phyloP scores from a whole-genome alignment of 2,888 invertebrate species.

The Thymelicus acteon region DNA sequence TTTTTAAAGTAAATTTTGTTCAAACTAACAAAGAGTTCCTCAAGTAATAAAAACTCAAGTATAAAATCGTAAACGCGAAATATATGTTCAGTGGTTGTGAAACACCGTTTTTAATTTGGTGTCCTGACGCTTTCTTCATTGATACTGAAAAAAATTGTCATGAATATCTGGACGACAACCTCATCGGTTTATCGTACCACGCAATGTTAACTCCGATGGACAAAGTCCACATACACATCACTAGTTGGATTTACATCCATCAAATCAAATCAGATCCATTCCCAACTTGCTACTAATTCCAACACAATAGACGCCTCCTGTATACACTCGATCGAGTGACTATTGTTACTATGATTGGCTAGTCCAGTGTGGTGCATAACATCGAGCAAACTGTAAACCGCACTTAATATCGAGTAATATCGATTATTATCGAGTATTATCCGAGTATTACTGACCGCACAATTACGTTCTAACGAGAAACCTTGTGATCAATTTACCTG shows the following conservation, averaged over 20 bases:
- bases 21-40: no score
- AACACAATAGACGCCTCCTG: not conserved
- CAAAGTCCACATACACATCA: not conserved
- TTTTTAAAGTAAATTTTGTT: no score
- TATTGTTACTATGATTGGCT: constrained; percentile 19
- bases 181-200: not conserved
- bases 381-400: constrained; percentile 21
- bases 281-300: not conserved
- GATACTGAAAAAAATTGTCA: no score
- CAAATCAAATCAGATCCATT: not conserved
- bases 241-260: not conserved
- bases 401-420: constrained; percentile 25
- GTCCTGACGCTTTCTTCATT: no score
- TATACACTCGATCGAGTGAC: constrained; percentile 11
- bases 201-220: no score
- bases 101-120: no score
- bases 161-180: no score
- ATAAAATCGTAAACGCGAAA: no score
- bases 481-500: constrained; percentile 19
- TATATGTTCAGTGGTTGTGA: no score
- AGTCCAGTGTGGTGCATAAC: not conserved
- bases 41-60: no score
- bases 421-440: constrained; percentile 24
- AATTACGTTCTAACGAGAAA: constrained; percentile 23
- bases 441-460: constrained; percentile 24